Conservation (phyloP, 30 jellyfish, hydroid and myxozoan genomes). For the Aurelia sp. region DNA sequence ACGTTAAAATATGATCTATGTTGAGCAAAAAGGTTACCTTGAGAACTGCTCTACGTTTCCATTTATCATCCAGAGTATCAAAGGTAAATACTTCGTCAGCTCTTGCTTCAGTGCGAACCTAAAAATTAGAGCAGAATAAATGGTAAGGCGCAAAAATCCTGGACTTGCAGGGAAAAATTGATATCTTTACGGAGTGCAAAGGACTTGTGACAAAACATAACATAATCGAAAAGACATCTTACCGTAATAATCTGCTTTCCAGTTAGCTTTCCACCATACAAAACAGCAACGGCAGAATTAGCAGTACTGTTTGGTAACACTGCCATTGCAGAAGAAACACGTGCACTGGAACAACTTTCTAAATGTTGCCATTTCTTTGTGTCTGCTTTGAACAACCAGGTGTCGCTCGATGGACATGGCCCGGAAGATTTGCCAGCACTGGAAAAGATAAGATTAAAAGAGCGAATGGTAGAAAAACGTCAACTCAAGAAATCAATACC, state of each 20-base stretch:
- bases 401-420: slow-evolving; percentile 79
- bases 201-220: too few species aligned
- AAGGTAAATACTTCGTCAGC: slow-evolving; percentile 16
- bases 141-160: too few species aligned
- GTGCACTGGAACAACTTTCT: slow-evolving; percentile 48
- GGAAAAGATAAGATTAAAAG: background rate
- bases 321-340: slow-evolving; percentile 44
- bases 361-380: slow-evolving; percentile 35
- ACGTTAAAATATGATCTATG: too few species aligned
- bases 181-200: too few species aligned
- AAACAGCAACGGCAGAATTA: slow-evolving; percentile 42
- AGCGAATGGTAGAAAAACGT: background rate
- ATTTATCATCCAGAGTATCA: slow-evolving; percentile 26
- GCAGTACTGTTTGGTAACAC: slow-evolving; percentile 58
- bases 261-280: slow-evolving; percentile 70
- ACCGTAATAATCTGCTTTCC: slow-evolving; percentile 50
- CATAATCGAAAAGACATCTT: background rate
- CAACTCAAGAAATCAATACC: background rate
- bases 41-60: slow-evolving; percentile 23
- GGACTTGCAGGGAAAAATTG: too few species aligned
- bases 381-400: slow-evolving; percentile 50
- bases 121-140: background rate
- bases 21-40: background rate
- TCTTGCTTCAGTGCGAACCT: slow-evolving; percentile 17
- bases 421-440: slow-evolving; percentile 78